Evolutionary conservation across 2,888 invertebrate genomes (phyloP).

Genomic region (Liopterus haemorrhoidalis): DNA sequence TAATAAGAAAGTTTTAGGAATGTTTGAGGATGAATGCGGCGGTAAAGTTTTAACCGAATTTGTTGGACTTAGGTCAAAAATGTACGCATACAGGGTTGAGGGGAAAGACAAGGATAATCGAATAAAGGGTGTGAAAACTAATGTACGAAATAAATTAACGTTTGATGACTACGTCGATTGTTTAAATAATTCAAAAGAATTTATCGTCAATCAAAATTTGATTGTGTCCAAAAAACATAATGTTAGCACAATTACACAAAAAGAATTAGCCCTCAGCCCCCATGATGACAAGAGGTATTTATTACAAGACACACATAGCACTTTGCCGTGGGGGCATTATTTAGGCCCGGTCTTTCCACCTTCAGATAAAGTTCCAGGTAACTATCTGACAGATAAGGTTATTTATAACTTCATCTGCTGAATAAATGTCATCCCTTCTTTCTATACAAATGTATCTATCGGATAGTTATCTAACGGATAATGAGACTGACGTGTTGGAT

Average conservation of each 20-base stretch:
- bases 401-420: no score
- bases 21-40: conserved; percentile 18
- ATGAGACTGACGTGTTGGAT: no score
- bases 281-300: conserved; percentile 37
- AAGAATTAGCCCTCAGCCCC: conserved; percentile 22
- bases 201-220: neutral
- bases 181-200: neutral
- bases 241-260: conserved; percentile 16
- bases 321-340: conserved; percentile 37
- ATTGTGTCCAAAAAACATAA: conserved; percentile 16
- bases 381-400: no score
- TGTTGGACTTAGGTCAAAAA: conserved; percentile 21
- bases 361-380: no score
- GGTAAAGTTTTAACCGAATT: conserved; percentile 15
- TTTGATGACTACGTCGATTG: conserved; percentile 9
- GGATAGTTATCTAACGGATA: no score
- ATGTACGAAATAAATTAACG: conserved; percentile 3
- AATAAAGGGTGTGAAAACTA: conserved; percentile 30
- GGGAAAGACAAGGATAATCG: conserved; percentile 25
- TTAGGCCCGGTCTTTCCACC: no score
- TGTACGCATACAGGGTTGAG: conserved; percentile 8
- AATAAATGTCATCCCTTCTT: no score
- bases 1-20: conserved; percentile 23
- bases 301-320: conserved; percentile 36
- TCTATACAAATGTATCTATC: no score